Base-by-base conservation (phyloP, 2,888 invertebrate genomes). In the Alcis repandata region DNA sequence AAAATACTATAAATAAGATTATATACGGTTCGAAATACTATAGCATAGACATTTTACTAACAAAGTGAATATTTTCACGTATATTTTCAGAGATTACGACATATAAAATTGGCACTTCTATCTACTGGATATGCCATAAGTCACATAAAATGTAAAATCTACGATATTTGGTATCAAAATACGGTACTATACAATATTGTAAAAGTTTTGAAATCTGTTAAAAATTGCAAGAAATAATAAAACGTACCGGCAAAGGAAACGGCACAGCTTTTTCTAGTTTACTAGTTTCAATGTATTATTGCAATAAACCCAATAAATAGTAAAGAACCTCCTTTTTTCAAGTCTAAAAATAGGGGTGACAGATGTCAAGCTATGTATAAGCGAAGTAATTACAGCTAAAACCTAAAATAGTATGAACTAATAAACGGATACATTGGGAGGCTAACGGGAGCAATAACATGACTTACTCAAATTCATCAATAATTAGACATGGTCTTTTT, bases 121-220 rank as follows among this genome's bases (percentile, higher is more conserved):
- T 27, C 7, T 48, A 27, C 17, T 32, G 32, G 33, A 49, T 49
- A 49, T 49, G 32, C 48, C 27, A n/a, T 48, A 48, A 32, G 32
- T 49, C 32, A 1, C 43, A 41, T 45, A 11, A 46, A 45, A 52
- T 36, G 11, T 15, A 41, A 33, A 22, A 22, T 22, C 27, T 51
- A 49, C 22, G 7, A 17, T 61, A 61, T 61, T 68, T 64, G 64
- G 46, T 68, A 62, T 59, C 61, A 64, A 68, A 68, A 62, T 61
- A 59, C 22, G 46, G 6, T 57, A 20, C 33, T 19, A 0, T 56
- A 19, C 1, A 22, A 46, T 15, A 15, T 8, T 3, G 11, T n/a
- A 4, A 19, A 19, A n/a, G 11, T 46, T n/a, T 1, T 22, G 22
- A 20, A 46, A 22, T n/a, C 46, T n/a, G 7, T 46, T 27, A 22